Evolutionary conservation across 2,888 invertebrate species (phyloP), one percentile per base, ranked within the genome.

Genomic region (Synergus laeviventris): DNA sequence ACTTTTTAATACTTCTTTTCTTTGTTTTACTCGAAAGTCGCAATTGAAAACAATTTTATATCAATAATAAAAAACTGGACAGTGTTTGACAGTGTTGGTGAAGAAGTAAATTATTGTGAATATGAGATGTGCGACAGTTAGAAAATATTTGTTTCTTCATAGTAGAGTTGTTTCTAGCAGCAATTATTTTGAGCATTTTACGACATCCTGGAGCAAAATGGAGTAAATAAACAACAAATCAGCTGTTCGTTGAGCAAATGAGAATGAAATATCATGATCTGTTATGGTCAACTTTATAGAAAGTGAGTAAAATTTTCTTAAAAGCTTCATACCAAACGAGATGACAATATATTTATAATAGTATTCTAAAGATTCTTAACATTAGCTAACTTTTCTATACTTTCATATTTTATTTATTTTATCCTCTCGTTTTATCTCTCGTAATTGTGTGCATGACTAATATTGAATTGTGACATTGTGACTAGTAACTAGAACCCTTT

Each of bases 221-320:
- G 4, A 38, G 16, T 36, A 9, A 39, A 21, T 64, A 64, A 64
- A 64, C 64, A 64, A 64, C 39, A 18, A 64, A 64, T 64, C 39
- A 64, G 64, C 39, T 42, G 21, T 64, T 64, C 11, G 12, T 56
- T 21, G 21, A 56, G 56, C 9, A 11, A 21, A 56, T 64, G 1
- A 12, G 18, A 18, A 18, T 21, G 8, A 39, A 12, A 7, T 36
- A 39, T 39, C 14, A 64, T 64, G 21, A 39, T 39, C 64, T 64
- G 39, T 39, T 39, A 9, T 39, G 64, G 39, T 42, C 1, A 39
- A 42, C 14, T 64, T 56, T 3, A 39, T 21, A 39, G 39, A 64
- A 18, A 39, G n/a, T 21, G 3, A 21, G 0, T 0, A 39, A 21
- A 56, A 21, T 56, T 14, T 21, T 38, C 9, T 18, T 12, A 3